Conservation (phyloP, 2,113 vertebrate species). For the Micromys minutus region DNA sequence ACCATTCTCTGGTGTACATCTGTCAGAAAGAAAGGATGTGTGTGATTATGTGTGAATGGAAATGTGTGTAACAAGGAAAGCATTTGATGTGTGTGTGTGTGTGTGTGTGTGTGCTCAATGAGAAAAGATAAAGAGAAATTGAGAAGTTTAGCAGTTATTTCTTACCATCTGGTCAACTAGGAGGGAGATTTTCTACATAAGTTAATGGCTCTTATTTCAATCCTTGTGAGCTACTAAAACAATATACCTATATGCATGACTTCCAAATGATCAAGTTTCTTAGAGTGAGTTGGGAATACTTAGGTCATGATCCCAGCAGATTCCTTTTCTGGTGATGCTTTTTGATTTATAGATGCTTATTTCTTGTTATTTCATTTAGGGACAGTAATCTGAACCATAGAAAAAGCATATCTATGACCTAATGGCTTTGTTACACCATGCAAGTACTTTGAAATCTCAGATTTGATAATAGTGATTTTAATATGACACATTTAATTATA, state of each 20-base stretch:
- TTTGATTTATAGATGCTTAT: neutral
- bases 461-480: neutral
- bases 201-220: neutral
- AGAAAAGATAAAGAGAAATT: too few relatives aligned
- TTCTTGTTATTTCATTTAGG: neutral
- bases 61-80: neutral
- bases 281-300: neutral
- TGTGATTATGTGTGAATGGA: neutral
- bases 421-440: neutral
- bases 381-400: neutral
- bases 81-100: neutral
- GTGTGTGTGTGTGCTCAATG: neutral
- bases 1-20: neutral
- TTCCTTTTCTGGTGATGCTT: neutral
- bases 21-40: neutral
- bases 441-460: neutral
- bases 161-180: too few relatives aligned
- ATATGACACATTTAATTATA: neutral
- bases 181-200: neutral
- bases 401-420: neutral
- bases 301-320: neutral
- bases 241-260: neutral
- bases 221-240: neutral
- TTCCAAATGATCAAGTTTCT: neutral
- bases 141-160: neutral